Conservation (phyloP, 1,140 invertebrate species). For the Drosophila pectinifera region DNA sequence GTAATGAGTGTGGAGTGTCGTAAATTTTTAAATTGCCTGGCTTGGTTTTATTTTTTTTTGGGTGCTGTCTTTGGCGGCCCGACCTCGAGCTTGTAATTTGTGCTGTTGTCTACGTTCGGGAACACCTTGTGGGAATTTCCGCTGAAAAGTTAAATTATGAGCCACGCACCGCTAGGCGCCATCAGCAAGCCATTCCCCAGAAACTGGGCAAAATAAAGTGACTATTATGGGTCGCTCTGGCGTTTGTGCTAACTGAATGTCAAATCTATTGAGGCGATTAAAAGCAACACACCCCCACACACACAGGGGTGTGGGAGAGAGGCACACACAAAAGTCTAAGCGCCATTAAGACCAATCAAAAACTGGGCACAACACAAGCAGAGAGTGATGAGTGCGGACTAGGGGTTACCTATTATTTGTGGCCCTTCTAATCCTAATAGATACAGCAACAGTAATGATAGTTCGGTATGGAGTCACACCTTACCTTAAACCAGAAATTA, state of each 20-base stretch:
- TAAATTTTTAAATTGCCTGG: constrained; percentile 80
- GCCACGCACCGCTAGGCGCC: constrained; percentile 62
- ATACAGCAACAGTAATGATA: not conserved
- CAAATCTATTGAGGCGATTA: constrained; percentile 77
- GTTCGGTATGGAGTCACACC: too few species aligned
- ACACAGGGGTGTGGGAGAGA: too few species aligned
- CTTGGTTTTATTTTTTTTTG: constrained; percentile 41
- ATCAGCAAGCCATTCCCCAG: constrained; percentile 8
- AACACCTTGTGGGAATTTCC: constrained; percentile 71
- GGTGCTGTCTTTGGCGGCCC: constrained; percentile 37
- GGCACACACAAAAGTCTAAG: constrained; percentile 41
- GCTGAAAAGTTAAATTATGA: constrained; percentile 67
- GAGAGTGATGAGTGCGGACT: constrained; percentile 2
- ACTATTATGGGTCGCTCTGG: constrained; percentile 16
- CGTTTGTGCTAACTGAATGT: constrained; percentile 74
- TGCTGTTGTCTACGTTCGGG: constrained; percentile 33
- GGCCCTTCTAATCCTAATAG: too few species aligned
- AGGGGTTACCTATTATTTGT: not conserved
- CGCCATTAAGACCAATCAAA: constrained; percentile 69
- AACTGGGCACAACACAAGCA: constrained; percentile 36
- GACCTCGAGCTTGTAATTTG: constrained; percentile 62
- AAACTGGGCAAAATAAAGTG: constrained; percentile 31
- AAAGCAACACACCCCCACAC: constrained; percentile 37
- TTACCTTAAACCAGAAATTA: not conserved
- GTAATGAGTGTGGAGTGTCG: constrained; percentile 81